Evolutionary conservation across 2,888 invertebrate species (phyloP), one percentile per base, ranked within the genome.

Genomic region (Diaprepes abbreviatus): DNA sequence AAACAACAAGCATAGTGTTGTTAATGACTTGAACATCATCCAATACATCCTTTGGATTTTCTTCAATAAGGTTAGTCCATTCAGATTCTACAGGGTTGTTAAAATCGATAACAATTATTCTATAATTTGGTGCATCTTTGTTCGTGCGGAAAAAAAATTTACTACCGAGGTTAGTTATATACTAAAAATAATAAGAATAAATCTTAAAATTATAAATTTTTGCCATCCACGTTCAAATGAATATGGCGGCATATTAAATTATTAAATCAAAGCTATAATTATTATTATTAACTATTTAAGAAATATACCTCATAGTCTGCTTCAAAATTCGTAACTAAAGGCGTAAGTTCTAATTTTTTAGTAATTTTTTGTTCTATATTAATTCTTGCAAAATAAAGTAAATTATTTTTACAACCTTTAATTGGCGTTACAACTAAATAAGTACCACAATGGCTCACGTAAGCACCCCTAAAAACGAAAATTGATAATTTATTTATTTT

Each of bases 401-500:
- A 87, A 86, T 97, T 97, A 85, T 96, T 95, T 72, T 95, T 92
- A 81, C 97, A 97, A 77, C 96, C 96, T 83, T 94, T 92, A 71
- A 91, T 89, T 14, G 95, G 92, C 1, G 89, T 89, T 78, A 98
- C 88, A 35, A 98, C 87, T 75, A 98, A 87, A 87, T 95, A 98
- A 40, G 90, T 87, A 3, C 98, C 98, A 87, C 97, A 97, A 82
- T 97, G 93, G 6, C 94, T 92, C 59, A 98, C 95, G 77, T 90
- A 88, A 9, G 93, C 93, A 72, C 92, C 91, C 79, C 96, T 97
- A 68, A 67, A 50, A 50, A 35, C 24, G 24, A 35, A 35, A 10
- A 1, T 35, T 35, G 14, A 54, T 54, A 5, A 33, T 33, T n/a
- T n/a, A n/a, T n/a, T n/a, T n/a, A n/a, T n/a, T n/a, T n/a, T n/a